Evolutionary conservation across 2,113 vertebrate species (phyloP).

Genomic region (Ciconia stormi): DNA sequence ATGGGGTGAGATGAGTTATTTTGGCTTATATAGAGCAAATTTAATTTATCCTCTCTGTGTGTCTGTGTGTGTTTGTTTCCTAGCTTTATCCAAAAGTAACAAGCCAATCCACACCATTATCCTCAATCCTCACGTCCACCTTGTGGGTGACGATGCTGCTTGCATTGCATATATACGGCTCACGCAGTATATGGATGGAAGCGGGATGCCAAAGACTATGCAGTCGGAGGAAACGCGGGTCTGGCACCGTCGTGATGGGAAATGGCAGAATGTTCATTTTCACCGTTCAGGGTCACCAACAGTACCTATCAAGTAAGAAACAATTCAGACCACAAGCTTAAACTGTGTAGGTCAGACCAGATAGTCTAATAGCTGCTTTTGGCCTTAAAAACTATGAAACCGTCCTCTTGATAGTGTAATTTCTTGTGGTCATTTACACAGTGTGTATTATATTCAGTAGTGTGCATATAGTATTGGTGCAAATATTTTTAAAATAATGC

Average conservation of each 20-base stretch:
- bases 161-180: constrained; percentile 96
- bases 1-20: accelerated
- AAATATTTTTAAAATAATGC: not conserved
- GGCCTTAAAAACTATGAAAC: not conserved
- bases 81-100: constrained; percentile 89
- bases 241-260: constrained; percentile 95
- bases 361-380: not conserved
- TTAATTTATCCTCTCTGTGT: not conserved
- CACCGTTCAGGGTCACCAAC: constrained; percentile 95
- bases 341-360: not conserved
- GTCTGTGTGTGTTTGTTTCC: not conserved
- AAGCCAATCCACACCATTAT: constrained; percentile 95
- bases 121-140: constrained; percentile 94
- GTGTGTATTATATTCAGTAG: not conserved
- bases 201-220: constrained; percentile 91
- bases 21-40: not conserved
- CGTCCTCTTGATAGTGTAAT: not conserved
- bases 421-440: not conserved
- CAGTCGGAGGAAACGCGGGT: constrained; percentile 96
- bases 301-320: constrained; percentile 88
- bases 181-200: constrained; percentile 90
- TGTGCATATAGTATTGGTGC: not conserved
- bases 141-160: constrained; percentile 93
- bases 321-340: not conserved
- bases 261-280: constrained; percentile 98